These are phyloP conservation scores for Spisula subtruncata DNA, from an alignment of 2,888 invertebrate genomes.

Conservation along the genomic window DNA sequence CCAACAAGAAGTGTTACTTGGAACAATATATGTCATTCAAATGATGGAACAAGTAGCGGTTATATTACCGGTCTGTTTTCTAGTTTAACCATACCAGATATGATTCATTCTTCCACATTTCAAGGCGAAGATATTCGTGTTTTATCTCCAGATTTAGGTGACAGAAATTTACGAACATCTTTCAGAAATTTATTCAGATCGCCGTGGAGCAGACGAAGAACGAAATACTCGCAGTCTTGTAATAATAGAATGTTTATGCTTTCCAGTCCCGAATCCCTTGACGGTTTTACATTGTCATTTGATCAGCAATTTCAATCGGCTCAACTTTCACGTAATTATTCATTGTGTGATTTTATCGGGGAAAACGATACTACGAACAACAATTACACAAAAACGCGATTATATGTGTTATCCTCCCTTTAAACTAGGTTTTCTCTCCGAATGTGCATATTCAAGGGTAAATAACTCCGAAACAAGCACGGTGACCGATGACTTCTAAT, in stretches of 20 bases:
- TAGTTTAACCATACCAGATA: conserved; percentile 67
- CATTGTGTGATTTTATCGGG: conserved; percentile 42
- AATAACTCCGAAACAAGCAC: too few species aligned
- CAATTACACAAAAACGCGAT: not conserved
- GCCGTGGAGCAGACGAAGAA: conserved; percentile 64
- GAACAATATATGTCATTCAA: conserved; percentile 71
- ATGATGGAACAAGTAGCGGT: conserved; percentile 65
- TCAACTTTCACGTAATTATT: conserved; percentile 49
- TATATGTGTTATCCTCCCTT: too few species aligned
- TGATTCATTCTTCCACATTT: conserved; percentile 57
- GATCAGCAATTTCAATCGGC: conserved; percentile 59
- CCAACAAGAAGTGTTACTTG: conserved; percentile 77
- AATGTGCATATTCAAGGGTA: too few species aligned
- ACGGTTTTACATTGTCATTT: conserved; percentile 59
- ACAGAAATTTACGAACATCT: conserved; percentile 87
- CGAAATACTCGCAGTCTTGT: conserved; percentile 27
- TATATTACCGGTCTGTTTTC: conserved; percentile 72
- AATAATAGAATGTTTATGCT: conserved; percentile 67
- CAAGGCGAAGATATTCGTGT: conserved; percentile 29
- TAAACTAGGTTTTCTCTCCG: too few species aligned
- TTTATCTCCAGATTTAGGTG: conserved; percentile 34
- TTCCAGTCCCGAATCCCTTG: conserved; percentile 67
- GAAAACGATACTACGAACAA: not conserved
- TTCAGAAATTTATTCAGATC: conserved; percentile 87
- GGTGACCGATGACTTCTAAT: too few species aligned